Evolutionary conservation across 1,140 invertebrate genomes (phyloP).

Genomic region (Dendroctonus ponderosae): DNA sequence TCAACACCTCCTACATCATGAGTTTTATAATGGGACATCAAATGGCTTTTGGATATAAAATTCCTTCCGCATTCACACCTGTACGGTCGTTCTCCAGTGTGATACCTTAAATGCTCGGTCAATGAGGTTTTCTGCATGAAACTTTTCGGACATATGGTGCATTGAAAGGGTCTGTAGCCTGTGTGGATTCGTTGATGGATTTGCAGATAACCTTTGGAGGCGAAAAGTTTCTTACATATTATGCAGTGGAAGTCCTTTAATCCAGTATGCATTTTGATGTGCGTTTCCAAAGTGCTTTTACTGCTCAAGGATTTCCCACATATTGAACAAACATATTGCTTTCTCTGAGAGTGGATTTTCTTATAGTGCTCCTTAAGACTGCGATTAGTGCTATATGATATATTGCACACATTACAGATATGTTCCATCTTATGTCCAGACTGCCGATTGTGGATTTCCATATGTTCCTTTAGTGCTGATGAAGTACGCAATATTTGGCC

Average conservation of each 20-base stretch:
- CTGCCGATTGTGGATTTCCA: constrained; percentile 33
- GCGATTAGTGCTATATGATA: constrained; percentile 29
- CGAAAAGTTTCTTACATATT: constrained; percentile 57
- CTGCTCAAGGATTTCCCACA: constrained; percentile 53
- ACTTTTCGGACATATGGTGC: constrained; percentile 68
- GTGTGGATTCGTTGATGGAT: constrained; percentile 73
- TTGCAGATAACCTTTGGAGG: constrained; percentile 69
- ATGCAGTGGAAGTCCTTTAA: constrained; percentile 48
- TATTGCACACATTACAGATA: constrained; percentile 40
- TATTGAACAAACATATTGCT: constrained; percentile 51
- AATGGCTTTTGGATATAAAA: constrained; percentile 46
- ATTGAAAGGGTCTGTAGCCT: constrained; percentile 75
- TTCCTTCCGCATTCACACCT: constrained; percentile 59
- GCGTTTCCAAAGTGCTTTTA: constrained; percentile 42
- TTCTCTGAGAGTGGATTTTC: constrained; percentile 67
- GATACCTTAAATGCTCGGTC: constrained; percentile 60
- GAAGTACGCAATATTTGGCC: constrained; percentile 34
- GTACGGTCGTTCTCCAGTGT: constrained; percentile 70
- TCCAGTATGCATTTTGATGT: constrained; percentile 47
- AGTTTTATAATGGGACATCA: constrained; percentile 45
- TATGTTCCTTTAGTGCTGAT: constrained; percentile 42
- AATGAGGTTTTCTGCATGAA: constrained; percentile 64
- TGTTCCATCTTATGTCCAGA: constrained; percentile 8
- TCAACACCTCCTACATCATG: constrained; percentile 43
- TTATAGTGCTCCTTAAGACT: constrained; percentile 54